These are phyloP conservation scores for Scytalopus superciliaris DNA, from an alignment of 2,113 vertebrate species.

Conservation along the genomic window DNA sequence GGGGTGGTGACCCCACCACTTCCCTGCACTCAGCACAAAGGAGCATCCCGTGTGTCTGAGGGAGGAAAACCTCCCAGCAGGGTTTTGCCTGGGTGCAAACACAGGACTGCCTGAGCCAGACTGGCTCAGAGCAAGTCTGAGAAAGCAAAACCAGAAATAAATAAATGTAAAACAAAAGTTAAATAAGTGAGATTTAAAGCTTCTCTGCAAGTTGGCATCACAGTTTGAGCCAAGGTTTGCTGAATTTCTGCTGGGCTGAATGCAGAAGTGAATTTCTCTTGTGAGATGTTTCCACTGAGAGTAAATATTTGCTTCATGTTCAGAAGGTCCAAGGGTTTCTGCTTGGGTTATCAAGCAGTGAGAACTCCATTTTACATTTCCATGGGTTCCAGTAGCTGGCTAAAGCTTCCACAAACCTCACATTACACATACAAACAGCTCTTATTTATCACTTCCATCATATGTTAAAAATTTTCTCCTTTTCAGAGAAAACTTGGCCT, in stretches of 20 bases:
- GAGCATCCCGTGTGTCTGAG: neutral
- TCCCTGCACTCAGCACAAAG: neutral
- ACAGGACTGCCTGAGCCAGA: neutral
- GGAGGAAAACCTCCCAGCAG: rapidly evolving
- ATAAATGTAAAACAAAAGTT: neutral
- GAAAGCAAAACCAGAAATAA: neutral
- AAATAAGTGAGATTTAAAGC: neutral
- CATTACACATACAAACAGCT: neutral
- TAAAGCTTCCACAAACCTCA: neutral
- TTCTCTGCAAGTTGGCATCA: neutral
- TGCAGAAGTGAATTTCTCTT: neutral
- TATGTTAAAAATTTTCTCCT: neutral
- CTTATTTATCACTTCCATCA: conserved; percentile 33
- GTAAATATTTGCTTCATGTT: neutral
- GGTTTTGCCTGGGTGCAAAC: neutral
- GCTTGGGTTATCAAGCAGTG: rapidly evolving
- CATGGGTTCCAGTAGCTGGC: neutral
- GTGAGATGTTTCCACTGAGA: neutral
- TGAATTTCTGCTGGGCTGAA: neutral
- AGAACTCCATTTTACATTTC: neutral
- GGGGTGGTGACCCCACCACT: neutral
- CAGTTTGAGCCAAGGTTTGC: neutral
- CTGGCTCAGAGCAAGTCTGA: neutral
- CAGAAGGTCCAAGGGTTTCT: neutral
- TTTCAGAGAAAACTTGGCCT: neutral